Conservation (phyloP, 1,140 invertebrate species). For the Ceratitis capitata region DNA sequence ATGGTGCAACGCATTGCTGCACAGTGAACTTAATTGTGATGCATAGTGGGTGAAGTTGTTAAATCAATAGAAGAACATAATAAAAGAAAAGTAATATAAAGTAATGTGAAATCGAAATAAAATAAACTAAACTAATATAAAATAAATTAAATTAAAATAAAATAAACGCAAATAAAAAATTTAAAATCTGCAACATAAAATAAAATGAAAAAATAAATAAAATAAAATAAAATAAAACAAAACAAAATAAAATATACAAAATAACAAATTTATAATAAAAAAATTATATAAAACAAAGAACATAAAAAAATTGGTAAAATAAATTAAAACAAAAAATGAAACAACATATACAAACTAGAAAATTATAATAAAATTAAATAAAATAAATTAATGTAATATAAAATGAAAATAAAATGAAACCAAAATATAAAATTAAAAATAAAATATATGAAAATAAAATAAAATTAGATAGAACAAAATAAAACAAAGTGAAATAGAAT, state of each 20-base stretch:
- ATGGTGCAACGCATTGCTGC: slow-evolving; percentile 18
- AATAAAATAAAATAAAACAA: not conserved
- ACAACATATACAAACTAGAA: not conserved
- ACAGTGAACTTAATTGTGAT: not conserved
- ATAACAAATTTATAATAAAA: not conserved
- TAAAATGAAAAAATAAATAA: not conserved
- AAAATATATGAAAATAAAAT: no score
- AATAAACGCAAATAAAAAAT: no score
- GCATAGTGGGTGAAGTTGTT: not conserved
- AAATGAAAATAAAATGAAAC: not conserved
- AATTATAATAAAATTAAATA: not conserved
- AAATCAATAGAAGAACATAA: not conserved
- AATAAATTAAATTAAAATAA: no score
- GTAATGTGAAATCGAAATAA: not conserved
- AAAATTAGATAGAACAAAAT: not conserved
- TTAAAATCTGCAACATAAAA: not conserved
- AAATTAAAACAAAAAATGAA: not conserved
- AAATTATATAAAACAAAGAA: not conserved
- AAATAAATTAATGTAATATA: not conserved
- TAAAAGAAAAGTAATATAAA: not conserved
- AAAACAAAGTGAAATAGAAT: no score
- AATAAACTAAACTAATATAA: not conserved
- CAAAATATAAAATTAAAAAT: not conserved
- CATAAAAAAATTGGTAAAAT: not conserved
- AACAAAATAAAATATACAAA: not conserved